Evolutionary conservation across 2,113 vertebrate species (phyloP), one percentile per base, ranked within the genome.

Genomic region (Scortum barcoo): DNA sequence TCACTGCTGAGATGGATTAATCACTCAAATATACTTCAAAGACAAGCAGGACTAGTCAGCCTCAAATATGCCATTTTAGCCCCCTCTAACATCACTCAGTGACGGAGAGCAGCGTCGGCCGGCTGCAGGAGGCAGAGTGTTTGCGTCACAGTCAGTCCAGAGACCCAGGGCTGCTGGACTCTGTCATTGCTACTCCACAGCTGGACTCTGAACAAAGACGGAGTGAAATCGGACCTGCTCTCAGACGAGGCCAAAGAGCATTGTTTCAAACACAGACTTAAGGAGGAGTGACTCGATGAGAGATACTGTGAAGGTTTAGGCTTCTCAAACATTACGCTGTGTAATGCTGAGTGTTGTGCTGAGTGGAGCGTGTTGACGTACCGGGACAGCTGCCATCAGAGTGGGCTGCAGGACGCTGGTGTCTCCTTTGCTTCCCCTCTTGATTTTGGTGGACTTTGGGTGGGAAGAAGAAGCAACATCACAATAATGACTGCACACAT

Each of bases 341-440:
- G 11, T 22, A 40, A 3, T 19, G 20, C 28, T 7, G 1, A 20
- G 60, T 33, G 72, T 78, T 95, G n/a, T 26, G 22, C 3, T 58
- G 76, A 95, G 51, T 93, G 80, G 22, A 28, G 8, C 17, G 28
- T 78, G 16, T 24, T 3, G 33, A 79, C 91, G 3, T 88, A 99
- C 98, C 60, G 98, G 98, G 28, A 99, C 98, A 65, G 98, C 97
- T 76, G 97, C 97, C 97, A 99, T 98, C 56, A 99, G 93, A 12
- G 97, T 98, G 72, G 98, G 98, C 72, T 95, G 96, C 85, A 99
- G 94, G 38, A 95, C 86, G 33, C 96, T 97, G 74, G 95, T 94
- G 87, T 99, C 98, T 67, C 98, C 98, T 91, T 96, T 97, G 92
- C 97, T 99, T 93, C 98, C 98, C 90, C 95, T 97, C 92, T 99